Evolutionary conservation across 2,113 vertebrate genomes (phyloP).

Genomic region (Lamprologus sp.): DNA sequence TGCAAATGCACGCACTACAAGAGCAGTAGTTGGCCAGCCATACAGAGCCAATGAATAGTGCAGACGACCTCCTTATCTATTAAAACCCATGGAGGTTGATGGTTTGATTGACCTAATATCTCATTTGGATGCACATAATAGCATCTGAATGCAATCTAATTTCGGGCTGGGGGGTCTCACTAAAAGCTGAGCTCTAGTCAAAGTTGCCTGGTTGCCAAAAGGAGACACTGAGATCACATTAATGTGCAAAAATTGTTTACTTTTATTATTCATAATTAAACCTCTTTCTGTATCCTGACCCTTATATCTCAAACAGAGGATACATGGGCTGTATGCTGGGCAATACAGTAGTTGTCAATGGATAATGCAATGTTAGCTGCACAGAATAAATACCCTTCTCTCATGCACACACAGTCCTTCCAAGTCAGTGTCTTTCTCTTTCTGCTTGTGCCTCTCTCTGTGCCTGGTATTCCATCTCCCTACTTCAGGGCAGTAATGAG

Average conservation of each 20-base stretch:
- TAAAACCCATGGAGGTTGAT: slow-evolving; percentile 43
- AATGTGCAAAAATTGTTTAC: slow-evolving; percentile 10
- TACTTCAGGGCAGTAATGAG: slow-evolving; percentile 51
- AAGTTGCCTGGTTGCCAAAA: background rate
- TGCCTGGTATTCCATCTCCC: slow-evolving; percentile 52
- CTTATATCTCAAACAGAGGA: background rate
- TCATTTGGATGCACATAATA: slow-evolving; percentile 43
- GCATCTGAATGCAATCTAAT: slow-evolving; percentile 38
- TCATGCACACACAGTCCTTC: background rate
- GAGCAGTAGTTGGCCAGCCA: slow-evolving; percentile 12
- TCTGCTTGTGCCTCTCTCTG: slow-evolving; percentile 4
- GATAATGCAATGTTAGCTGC: background rate
- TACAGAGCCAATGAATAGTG: background rate
- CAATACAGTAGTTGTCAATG: slow-evolving; percentile 2
- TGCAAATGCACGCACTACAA: slow-evolving; percentile 44
- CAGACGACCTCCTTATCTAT: slow-evolving; percentile 38
- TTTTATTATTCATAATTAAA: background rate
- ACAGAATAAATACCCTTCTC: slow-evolving; percentile 32
- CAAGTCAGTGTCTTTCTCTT: background rate
- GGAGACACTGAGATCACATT: background rate
- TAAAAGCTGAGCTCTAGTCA: slow-evolving; percentile 30
- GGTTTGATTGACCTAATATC: slow-evolving; percentile 48
- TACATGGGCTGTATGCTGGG: background rate
- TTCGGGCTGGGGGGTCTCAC: slow-evolving; percentile 16
- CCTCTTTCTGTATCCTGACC: background rate